phyloP scores from a whole-genome alignment of 2,113 vertebrate species.

The Tachycineta bicolor region DNA sequence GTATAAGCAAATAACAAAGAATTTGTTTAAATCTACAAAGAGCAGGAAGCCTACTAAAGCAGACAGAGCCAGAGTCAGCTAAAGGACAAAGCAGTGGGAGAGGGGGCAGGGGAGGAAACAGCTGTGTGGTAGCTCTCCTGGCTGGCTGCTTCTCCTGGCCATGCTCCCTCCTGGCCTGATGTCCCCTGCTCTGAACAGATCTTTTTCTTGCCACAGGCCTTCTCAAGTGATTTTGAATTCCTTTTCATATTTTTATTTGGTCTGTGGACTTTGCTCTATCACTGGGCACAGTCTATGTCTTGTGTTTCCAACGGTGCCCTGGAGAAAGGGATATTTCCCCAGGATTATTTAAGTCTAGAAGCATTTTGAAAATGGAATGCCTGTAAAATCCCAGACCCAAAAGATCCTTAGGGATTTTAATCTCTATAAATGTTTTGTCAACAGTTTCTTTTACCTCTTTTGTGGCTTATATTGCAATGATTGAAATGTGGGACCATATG shows the following conservation, averaged over 20 bases:
- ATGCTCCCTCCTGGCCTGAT: not conserved
- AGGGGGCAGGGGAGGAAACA: conserved; percentile 17
- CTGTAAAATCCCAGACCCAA: conserved; percentile 39
- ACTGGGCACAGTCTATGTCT: not conserved
- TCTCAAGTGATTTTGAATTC: not conserved
- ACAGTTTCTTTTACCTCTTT: conserved; percentile 64
- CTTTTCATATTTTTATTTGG: not conserved
- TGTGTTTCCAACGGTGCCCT: conserved; percentile 13
- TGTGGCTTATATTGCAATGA: conserved; percentile 55
- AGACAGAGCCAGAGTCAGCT: conserved; percentile 40
- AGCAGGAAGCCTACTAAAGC: conserved; percentile 27
- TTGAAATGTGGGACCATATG: conserved; percentile 67
- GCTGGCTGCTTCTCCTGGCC: not conserved
- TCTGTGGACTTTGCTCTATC: not conserved
- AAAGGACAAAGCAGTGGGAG: conserved; percentile 6
- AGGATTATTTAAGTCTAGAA: conserved; percentile 74
- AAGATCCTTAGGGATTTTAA: conserved; percentile 40
- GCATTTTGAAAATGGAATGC: conserved; percentile 29
- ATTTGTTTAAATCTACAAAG: conserved; percentile 38
- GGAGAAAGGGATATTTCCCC: conserved; percentile 57
- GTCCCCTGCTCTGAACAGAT: not conserved
- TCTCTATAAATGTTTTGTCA: conserved; percentile 58
- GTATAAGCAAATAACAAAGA: conserved; percentile 15
- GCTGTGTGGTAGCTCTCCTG: conserved; percentile 13
- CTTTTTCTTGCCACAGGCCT: conserved; percentile 1